Percentiles rank a stretch among this genome's conserved stretches.
These are phyloP conservation scores for Synodontis membranacea DNA, from an alignment of 2,113 vertebrate genomes.

Conservation along the genomic window DNA sequence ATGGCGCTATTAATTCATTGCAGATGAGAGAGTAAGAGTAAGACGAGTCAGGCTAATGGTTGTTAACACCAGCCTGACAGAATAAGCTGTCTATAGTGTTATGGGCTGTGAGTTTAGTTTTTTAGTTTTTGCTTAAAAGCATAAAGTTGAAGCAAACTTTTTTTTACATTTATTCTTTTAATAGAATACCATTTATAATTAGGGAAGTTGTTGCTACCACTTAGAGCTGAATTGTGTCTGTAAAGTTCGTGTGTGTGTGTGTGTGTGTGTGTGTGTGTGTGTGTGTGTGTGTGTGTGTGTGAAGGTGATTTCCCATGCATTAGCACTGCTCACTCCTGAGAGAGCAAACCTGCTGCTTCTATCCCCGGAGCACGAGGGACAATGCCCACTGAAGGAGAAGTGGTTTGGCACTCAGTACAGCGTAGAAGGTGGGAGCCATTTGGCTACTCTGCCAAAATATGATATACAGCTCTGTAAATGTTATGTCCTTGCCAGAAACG, in stretches of 20 bases:
- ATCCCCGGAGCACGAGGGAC: slow-evolving; percentile 91
- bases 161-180: not conserved
- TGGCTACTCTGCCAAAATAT: slow-evolving; percentile 1
- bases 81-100: not conserved
- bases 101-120: not conserved
- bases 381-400: slow-evolving; percentile 85
- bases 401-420: slow-evolving; percentile 97
- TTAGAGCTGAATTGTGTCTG: not conserved
- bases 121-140: not conserved
- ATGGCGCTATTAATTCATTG: not conserved
- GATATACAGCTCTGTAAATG: not conserved
- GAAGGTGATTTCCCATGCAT: slow-evolving; percentile 86
- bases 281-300: slow-evolving; percentile 36
- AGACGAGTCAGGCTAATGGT: not conserved
- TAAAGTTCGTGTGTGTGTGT: slow-evolving; percentile 8
- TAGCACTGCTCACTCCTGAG: slow-evolving; percentile 84
- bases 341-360: slow-evolving; percentile 90
- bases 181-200: not conserved
- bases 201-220: not conserved
- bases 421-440: slow-evolving; percentile 80
- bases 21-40: not conserved
- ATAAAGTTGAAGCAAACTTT: not conserved
- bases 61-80: not conserved
- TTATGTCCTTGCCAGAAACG: not conserved
- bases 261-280: slow-evolving; percentile 41